A percentile compares a stretch with the other conserved stretches of the same genome.
phyloP scores from a whole-genome alignment of 2,113 vertebrate species.

The Sus scrofa region T2T-Sscrofa CM000812.6:270663501-270664000 shows the following conservation, averaged over 20 bases:
- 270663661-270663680: not conserved
- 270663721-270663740: not conserved
- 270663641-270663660: not conserved
- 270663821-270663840: not conserved
- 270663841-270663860: no score
- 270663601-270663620: not conserved
- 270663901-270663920: not conserved
- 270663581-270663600: not conserved
- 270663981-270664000: not conserved
- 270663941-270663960: not conserved
- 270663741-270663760: not conserved
- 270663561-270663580: not conserved
- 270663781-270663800: not conserved
- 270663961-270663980: not conserved
- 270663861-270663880: not conserved
- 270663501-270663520: slow-evolving; percentile 77
- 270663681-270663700: not conserved
- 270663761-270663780: not conserved
- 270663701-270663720: not conserved
- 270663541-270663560: not conserved
- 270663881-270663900: not conserved
- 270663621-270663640: not conserved
- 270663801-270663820: not conserved
- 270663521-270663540: slow-evolving; percentile 63
- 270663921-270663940: not conserved